Evolutionary conservation across 2,113 vertebrate genomes (phyloP).

Genomic region (Eulemur rufifrons): DNA sequence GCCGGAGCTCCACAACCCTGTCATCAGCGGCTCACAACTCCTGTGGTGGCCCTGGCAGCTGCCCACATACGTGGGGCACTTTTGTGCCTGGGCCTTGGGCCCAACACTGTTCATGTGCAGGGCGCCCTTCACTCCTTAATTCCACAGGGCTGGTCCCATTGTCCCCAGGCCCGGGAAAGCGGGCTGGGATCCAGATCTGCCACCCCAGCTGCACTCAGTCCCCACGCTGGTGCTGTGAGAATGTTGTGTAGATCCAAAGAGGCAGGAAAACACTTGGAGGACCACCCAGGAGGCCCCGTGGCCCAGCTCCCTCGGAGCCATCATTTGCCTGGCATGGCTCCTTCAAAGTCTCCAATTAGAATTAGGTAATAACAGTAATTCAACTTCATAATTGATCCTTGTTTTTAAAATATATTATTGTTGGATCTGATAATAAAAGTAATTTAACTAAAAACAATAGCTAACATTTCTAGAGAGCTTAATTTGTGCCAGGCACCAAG

Average conservation of each 20-base stretch:
- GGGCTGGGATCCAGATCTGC: neutral
- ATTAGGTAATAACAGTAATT: neutral
- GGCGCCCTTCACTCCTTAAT: neutral
- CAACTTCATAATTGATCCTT: neutral
- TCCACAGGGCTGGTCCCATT: neutral
- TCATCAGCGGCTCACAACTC: neutral
- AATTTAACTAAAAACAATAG: neutral
- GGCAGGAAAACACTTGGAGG: neutral
- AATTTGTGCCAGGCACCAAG: neutral
- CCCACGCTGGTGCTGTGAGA: neutral
- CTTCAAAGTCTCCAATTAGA: neutral
- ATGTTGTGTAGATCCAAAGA: neutral
- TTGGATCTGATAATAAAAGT: neutral
- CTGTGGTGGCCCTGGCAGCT: fast-evolving
- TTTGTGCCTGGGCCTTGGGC: neutral
- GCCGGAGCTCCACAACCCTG: neutral
- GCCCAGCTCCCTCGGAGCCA: neutral
- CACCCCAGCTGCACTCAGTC: neutral
- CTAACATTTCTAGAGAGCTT: neutral
- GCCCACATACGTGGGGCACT: neutral
- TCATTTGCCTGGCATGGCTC: neutral
- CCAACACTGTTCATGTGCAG: neutral
- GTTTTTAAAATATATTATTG: neutral
- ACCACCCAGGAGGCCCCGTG: neutral
- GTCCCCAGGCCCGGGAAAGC: neutral